Percentiles rank a stretch among this genome's conserved stretches.
phyloP scores from a whole-genome alignment of 2,888 invertebrate species.

The Fabriciana adippe region DNA sequence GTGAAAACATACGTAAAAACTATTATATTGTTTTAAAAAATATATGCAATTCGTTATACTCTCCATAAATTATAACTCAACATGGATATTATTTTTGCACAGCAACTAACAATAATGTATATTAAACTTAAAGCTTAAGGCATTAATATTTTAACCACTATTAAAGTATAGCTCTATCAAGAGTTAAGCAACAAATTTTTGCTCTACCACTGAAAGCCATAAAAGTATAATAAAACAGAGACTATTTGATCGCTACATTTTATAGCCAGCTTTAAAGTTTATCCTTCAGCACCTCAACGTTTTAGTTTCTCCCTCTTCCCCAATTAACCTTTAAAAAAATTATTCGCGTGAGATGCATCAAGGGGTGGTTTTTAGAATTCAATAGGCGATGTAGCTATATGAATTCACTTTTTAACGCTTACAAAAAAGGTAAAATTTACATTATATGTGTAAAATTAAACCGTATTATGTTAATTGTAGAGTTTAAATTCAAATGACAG shows the following conservation, averaged over 20 bases:
- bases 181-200: not conserved
- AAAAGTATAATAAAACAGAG: not conserved
- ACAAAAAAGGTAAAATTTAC: slow-evolving; percentile 30
- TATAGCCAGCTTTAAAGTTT: not conserved
- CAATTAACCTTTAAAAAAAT: slow-evolving; percentile 19
- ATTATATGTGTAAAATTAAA: not conserved
- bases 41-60: no score
- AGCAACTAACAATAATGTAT: no score
- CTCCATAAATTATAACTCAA: no score
- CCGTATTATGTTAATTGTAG: not conserved
- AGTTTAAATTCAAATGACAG: not conserved
- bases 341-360: slow-evolving; percentile 26
- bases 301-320: slow-evolving; percentile 9
- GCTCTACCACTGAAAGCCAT: slow-evolving; percentile 1
- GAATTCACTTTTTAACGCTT: slow-evolving; percentile 40
- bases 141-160: no score
- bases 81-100: no score
- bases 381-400: slow-evolving; percentile 34
- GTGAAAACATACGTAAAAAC: no score
- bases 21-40: no score
- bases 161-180: no score
- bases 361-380: slow-evolving; percentile 32
- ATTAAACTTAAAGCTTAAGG: no score
- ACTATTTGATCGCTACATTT: not conserved
- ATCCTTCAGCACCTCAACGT: slow-evolving; percentile 6